phyloP scores from a whole-genome alignment of 2,113 vertebrate species.

The Galbula dea region DNA sequence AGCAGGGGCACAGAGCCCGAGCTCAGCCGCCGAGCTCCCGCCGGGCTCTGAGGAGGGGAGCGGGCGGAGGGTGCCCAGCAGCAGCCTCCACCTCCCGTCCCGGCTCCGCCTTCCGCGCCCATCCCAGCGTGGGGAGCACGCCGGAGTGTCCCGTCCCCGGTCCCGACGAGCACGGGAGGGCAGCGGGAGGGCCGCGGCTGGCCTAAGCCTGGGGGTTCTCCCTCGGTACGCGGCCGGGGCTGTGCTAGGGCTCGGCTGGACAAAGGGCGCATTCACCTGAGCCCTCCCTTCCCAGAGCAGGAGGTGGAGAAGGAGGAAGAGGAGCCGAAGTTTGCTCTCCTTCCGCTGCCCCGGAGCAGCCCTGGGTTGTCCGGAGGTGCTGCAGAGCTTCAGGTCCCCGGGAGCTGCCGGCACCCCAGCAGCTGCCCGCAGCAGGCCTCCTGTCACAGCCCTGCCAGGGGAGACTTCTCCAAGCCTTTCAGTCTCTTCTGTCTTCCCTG shows the following conservation, averaged over 20 bases:
- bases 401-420: not conserved
- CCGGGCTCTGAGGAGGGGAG: not conserved
- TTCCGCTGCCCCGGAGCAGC: no score
- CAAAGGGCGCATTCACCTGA: constrained; percentile 36
- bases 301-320: not conserved
- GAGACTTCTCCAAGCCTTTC: no score
- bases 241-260: not conserved
- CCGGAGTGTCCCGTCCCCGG: no score
- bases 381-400: no score
- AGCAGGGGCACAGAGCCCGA: not conserved
- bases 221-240: not conserved
- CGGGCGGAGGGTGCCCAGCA: not conserved
- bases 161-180: not conserved
- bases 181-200: no score
- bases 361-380: not conserved
- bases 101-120: constrained; percentile 12
- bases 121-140: not conserved
- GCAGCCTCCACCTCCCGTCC: not conserved
- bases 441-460: not conserved
- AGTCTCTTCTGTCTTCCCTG: not conserved
- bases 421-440: not conserved
- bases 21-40: not conserved
- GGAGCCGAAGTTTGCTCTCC: not conserved
- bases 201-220: not conserved
- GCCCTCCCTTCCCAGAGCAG: not conserved